These are phyloP conservation scores for Tokudaia muenninki DNA, from an alignment of 2,797 vertebrate species.

Conservation along the genomic window DNA sequence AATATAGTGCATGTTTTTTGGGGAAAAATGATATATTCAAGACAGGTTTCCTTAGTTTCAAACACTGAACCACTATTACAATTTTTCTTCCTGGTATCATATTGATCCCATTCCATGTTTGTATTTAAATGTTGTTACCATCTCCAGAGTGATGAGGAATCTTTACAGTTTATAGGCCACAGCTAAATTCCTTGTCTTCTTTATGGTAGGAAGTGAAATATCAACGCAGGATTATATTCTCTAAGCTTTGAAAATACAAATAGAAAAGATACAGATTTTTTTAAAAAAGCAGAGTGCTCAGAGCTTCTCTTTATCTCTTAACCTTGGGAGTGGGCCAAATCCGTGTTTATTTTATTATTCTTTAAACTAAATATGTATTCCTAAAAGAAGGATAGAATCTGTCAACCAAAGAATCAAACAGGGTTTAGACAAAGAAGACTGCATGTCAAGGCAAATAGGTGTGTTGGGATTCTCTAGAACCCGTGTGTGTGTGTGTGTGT, in stretches of 20 bases:
- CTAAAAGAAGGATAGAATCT: conserved; percentile 1
- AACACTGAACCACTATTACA: neutral
- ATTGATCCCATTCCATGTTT: conserved; percentile 23
- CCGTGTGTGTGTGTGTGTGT: neutral
- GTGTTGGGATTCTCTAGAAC: neutral
- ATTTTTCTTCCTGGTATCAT: conserved; percentile 11
- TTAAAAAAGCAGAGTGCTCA: neutral
- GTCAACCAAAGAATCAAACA: conserved; percentile 28
- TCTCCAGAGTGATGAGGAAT: neutral
- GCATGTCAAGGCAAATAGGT: neutral
- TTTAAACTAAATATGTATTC: conserved; percentile 49
- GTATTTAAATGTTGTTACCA: conserved; percentile 40
- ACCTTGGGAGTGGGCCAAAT: neutral
- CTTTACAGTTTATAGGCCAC: neutral
- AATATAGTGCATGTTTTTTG: neutral
- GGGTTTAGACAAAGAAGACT: neutral
- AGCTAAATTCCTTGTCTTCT: conserved; percentile 46
- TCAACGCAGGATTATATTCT: neutral
- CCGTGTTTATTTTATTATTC: neutral
- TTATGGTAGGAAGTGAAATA: neutral
- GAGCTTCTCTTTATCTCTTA: conserved; percentile 24
- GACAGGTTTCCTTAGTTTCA: neutral
- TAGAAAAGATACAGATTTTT: conserved; percentile 17
- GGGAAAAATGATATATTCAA: neutral
- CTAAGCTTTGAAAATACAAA: conserved; percentile 54